phyloP scores from a whole-genome alignment of 2,797 vertebrate genomes.

The Perodicticus potto region DNA sequence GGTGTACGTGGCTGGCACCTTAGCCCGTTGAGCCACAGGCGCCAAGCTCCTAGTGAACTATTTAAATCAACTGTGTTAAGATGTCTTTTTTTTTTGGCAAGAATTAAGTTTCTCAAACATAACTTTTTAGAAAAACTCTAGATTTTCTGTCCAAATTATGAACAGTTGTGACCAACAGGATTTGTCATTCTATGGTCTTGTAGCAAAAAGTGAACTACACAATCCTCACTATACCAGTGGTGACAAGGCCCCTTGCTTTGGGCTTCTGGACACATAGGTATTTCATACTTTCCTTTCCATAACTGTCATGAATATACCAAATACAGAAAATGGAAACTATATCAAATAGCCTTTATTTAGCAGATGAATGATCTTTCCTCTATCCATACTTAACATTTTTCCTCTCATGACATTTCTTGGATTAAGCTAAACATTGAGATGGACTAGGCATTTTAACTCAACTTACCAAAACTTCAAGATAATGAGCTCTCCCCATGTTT shows the following conservation, averaged over 20 bases:
- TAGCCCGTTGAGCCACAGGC: too few species aligned
- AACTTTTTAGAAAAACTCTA: background rate
- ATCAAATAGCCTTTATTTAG: background rate
- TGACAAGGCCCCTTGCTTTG: background rate
- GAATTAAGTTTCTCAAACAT: constrained; percentile 12
- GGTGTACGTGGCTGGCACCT: too few species aligned
- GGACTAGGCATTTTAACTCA: background rate
- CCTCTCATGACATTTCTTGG: background rate
- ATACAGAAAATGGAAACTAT: background rate
- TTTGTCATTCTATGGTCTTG: background rate
- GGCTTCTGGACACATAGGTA: background rate
- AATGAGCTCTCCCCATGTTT: background rate
- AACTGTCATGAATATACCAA: background rate
- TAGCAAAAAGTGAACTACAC: background rate
- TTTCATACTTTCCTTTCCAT: background rate
- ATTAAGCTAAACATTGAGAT: background rate
- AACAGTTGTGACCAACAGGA: background rate
- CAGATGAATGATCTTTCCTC: background rate
- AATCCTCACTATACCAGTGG: background rate
- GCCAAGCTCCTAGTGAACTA: background rate
- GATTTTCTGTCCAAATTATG: constrained; percentile 10
- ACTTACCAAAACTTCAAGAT: background rate
- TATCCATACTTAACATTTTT: background rate
- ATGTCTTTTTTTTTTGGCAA: constrained; percentile 28
- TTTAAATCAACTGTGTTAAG: background rate